Evolutionary conservation across 2,113 vertebrate species (phyloP).

Genomic region (Dryoscopus gambensis): DNA sequence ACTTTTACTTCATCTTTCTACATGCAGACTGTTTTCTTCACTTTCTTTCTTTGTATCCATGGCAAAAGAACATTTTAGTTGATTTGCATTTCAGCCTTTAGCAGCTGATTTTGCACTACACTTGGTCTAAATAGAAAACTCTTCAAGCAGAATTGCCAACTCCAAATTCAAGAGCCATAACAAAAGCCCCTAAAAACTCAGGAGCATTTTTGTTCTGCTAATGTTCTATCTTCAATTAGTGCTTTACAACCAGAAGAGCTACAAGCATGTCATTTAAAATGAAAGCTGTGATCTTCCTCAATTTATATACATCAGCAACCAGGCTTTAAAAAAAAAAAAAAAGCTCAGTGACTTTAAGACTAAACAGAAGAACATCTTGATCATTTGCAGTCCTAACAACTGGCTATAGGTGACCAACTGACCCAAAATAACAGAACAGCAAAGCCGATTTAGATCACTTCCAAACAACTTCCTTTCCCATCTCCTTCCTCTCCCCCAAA

Average conservation of each 20-base stretch:
- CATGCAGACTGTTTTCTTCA: background rate
- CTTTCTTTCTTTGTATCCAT: background rate
- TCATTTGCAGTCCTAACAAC: background rate
- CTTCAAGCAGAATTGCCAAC: background rate
- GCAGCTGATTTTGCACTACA: background rate
- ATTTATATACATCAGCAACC: background rate
- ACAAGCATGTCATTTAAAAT: background rate
- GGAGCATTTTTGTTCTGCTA: background rate
- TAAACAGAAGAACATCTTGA: background rate
- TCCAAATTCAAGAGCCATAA: background rate
- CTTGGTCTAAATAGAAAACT: background rate
- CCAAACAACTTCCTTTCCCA: background rate
- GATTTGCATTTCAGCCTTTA: background rate
- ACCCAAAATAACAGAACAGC: background rate
- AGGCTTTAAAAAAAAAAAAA: background rate
- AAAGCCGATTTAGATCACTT: constrained; percentile 2
- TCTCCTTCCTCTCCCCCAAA: background rate
- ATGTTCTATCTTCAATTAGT: background rate
- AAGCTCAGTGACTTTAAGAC: background rate
- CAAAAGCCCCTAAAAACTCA: background rate
- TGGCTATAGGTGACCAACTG: background rate
- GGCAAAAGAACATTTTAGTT: background rate
- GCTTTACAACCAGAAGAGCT: background rate
- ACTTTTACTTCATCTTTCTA: background rate
- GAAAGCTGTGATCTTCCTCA: background rate